Evolutionary conservation across 2,113 vertebrate genomes (phyloP).

Genomic region (Panthera leo): DNA sequence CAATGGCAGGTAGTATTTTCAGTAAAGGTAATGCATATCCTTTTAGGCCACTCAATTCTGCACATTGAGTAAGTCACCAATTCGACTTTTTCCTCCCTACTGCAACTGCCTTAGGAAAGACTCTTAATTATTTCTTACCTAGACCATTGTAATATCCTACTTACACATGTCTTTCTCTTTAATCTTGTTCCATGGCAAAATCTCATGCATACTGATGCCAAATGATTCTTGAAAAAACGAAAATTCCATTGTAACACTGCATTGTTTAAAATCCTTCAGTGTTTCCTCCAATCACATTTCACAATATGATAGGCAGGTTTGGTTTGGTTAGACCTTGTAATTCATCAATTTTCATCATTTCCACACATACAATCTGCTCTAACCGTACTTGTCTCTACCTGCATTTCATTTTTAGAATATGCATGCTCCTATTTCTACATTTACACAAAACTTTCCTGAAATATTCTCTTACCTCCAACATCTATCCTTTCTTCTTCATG

Average conservation of each 20-base stretch:
- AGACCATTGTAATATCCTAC: background rate
- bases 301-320: background rate
- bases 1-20: background rate
- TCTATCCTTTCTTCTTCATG: background rate
- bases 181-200: background rate
- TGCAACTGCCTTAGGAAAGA: background rate
- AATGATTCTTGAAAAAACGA: background rate
- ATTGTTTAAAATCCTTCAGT: background rate
- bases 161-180: background rate
- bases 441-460: background rate
- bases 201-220: background rate
- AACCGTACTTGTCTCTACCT: background rate
- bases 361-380: background rate
- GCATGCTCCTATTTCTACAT: background rate
- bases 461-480: background rate
- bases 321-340: background rate
- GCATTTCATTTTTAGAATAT: background rate
- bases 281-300: background rate
- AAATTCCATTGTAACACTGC: background rate
- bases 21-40: background rate
- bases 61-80: background rate
- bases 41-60: background rate
- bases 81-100: background rate
- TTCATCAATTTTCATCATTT: background rate
- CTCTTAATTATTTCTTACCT: background rate